These are phyloP conservation scores for Hylaea fasciaria DNA, from an alignment of 2,888 invertebrate species.

Conservation along the genomic window DNA sequence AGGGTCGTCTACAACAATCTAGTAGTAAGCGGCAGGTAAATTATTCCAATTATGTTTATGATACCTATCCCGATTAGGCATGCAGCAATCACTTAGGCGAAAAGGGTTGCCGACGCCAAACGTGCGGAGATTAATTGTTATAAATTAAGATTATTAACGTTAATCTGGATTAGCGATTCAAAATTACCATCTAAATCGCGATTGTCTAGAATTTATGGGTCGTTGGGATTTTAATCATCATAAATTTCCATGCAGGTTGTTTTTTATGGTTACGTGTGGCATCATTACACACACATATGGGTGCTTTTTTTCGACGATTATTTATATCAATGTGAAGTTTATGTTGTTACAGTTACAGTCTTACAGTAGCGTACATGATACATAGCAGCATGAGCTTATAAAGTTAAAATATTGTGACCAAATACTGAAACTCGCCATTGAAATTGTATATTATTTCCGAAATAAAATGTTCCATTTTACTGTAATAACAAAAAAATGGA, in stretches of 20 bases:
- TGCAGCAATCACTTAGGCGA: conserved; percentile 4
- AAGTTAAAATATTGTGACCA: no score
- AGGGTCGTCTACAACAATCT: background rate
- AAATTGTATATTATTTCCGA: no score
- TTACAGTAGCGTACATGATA: no score
- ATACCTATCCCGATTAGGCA: conserved; percentile 7
- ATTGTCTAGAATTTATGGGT: conserved; percentile 30
- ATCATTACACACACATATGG: background rate
- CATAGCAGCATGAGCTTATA: no score
- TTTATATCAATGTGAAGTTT: background rate
- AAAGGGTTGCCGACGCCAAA: conserved; percentile 13
- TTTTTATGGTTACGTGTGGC: conserved; percentile 21
- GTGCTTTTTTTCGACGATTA: background rate
- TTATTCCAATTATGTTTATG: conserved; percentile 14
- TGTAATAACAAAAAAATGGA: no score
- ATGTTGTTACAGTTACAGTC: no score
- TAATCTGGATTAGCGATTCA: conserved; percentile 30
- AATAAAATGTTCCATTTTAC: no score
- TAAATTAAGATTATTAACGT: conserved; percentile 35
- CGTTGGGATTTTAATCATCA: conserved; percentile 32
- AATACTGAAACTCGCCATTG: no score
- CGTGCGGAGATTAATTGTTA: conserved; percentile 30
- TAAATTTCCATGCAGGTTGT: conserved; percentile 28
- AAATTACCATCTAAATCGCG: conserved; percentile 16
- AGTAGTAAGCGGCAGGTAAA: conserved; percentile 2